Conservation (phyloP, 2,113 vertebrate genomes). For the Amphilophus citrinellus region DNA sequence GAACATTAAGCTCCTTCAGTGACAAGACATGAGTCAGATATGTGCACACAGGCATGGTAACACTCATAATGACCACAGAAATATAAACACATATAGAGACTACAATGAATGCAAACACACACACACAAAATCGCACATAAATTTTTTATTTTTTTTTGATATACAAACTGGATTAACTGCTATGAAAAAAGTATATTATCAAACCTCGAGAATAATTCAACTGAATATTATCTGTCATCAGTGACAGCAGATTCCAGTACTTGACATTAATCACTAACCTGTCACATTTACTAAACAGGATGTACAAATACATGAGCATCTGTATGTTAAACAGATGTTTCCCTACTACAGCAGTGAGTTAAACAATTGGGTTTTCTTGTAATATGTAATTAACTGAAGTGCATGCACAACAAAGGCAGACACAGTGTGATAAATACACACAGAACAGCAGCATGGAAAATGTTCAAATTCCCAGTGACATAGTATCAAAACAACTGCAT, state of each 20-base stretch:
- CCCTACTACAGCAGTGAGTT: too few species aligned
- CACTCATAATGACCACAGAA: constrained; percentile 36
- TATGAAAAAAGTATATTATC: background rate
- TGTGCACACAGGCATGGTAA: constrained; percentile 31
- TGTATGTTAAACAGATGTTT: background rate
- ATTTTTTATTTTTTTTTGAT: background rate
- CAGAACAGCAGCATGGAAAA: constrained; percentile 2
- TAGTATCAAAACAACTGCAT: background rate
- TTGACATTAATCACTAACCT: background rate
- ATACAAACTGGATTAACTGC: background rate
- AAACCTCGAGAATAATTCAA: background rate
- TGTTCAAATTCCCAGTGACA: background rate
- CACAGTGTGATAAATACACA: background rate
- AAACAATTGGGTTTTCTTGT: background rate
- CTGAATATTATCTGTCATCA: background rate
- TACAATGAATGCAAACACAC: background rate
- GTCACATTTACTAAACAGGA: background rate
- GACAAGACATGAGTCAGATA: constrained; percentile 62
- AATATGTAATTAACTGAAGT: background rate
- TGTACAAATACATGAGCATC: background rate
- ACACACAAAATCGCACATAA: background rate
- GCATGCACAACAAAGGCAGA: background rate
- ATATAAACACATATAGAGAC: constrained; percentile 26
- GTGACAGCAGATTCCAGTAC: background rate
- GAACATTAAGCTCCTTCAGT: constrained; percentile 54